Evolutionary conservation across 2,113 vertebrate genomes (phyloP), one percentile per base, ranked within the genome.

Genomic region (Cryptotis parvus): DNA sequence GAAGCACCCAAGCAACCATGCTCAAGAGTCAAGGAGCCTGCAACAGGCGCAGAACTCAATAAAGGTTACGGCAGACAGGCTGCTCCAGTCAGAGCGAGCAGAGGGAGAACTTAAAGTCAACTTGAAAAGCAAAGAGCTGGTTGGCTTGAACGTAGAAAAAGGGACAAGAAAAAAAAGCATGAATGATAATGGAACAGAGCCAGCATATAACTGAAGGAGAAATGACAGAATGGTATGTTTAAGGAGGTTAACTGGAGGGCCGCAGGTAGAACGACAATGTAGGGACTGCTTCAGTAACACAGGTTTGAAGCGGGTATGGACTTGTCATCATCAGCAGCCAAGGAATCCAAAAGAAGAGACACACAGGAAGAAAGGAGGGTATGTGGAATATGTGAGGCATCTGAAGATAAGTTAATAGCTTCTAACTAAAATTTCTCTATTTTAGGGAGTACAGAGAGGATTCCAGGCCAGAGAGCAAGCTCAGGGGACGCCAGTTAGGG

Each of bases 91-190:
- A 74, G 29, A 84, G 33, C 37, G 81, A 89, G 20, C 5, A 58
- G 35, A 82, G 66, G 74, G 0, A 65, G 52, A 86, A 86, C 70
- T 87, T 87, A 84, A 70, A 24, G 65, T 79, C 73, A 20, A 24
- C 16, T 29, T 58, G 15, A 83, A 91, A 58, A 66, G n/a, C 41
- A 66, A 89, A 76, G 29, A 87, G 63, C 78, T 55, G 77, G 49
- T 49, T 87, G 72, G 61, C 27, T 1, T 84, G n/a, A 77, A 69
- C 15, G 27, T 9, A 84, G 35, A 75, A 22, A 88, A 74, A 78
- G 9, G 15, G 14, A 61, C 22, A 65, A n/a, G 52, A 84, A 15
- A 39, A 31, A 45, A 75, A 79, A n/a, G 72, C 35, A 78, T 0
- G 4, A 90, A 78, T 39, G 22, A 61, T 1, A 22, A 70, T 0